Evolutionary conservation across 2,797 vertebrate genomes (phyloP), one percentile per base, ranked within the genome.

Genomic region (Zonotrichia albicollis): DNA sequence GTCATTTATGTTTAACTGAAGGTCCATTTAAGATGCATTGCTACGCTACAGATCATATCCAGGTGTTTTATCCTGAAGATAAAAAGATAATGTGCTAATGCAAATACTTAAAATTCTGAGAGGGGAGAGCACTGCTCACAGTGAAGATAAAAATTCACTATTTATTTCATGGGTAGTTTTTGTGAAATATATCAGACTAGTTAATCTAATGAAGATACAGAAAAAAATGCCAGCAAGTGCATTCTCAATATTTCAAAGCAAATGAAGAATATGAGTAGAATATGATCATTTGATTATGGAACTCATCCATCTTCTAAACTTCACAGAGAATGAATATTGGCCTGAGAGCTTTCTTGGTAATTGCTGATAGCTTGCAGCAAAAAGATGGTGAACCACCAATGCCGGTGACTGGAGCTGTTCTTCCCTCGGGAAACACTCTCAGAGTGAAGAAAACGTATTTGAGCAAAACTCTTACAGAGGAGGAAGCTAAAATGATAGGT

Each of bases 401-500:
- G 99, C 99, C 99, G 6, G 99, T 99, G 95, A 99, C 99, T 6
- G 99, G 99, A 84, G 99, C 99, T 50, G 99, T 99, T 50, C 98
- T 99, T 76, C 99, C 99, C 21, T 99, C 99, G 62, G 99, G 99
- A 96, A 99, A 99, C 97, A 99, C 99, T 5, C 95, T 99, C 78
- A 99, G 99, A 96, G 99, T 99, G 95, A 99, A 99, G 98, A 99
- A 99, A 97, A 99, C 99, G 0, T 99, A 99, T 93, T 98, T 99
- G 95, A 99, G 99, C 98, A 99, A 99, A 97, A 99, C 99, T 3
- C 98, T 99, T 5, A 99, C 99, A 23, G 99, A 99, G 94, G 99
- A 99, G 90, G 99, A 99, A 97, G 99, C 99, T 94, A 99, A 99
- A 97, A 98, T 99, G 95, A 99, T 99, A 97, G 99, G 99, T 99